Conservation (phyloP, 2,113 vertebrate species). For the Amia ocellicauda region DNA sequence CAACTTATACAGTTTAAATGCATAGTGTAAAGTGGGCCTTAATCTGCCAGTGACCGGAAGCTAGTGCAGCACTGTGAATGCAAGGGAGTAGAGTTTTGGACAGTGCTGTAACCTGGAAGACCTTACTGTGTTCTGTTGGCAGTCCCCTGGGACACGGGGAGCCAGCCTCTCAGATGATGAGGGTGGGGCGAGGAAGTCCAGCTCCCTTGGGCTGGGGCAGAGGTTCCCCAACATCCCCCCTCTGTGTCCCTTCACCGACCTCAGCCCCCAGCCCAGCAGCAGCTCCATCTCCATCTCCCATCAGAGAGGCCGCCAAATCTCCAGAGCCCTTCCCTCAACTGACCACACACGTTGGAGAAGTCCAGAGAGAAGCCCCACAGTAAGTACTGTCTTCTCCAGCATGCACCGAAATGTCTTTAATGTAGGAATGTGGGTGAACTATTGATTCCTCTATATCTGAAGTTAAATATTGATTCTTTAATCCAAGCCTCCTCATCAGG, state of each 20-base stretch:
- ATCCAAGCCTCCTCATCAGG: too few relatives aligned
- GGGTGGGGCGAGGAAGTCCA: conserved; percentile 39
- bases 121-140: conserved; percentile 11
- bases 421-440: too few relatives aligned
- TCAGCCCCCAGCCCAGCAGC: conserved; percentile 13
- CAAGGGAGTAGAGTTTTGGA: too few relatives aligned
- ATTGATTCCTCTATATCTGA: too few relatives aligned
- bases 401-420: too few relatives aligned
- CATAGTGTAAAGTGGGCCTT: too few relatives aligned
- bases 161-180: conserved; percentile 26
- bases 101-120: too few relatives aligned
- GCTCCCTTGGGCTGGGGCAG: conserved; percentile 36
- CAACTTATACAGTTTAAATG: too few relatives aligned
- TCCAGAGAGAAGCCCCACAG: conserved; percentile 47
- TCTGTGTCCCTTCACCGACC: background rate
- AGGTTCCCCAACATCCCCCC: conserved; percentile 18
- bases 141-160: conserved; percentile 42
- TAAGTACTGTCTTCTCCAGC: conserved; percentile 30
- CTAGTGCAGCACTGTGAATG: too few relatives aligned
- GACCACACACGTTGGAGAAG: conserved; percentile 31
- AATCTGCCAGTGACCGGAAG: too few relatives aligned
- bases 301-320: conserved; percentile 7
- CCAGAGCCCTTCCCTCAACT: background rate
- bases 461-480: too few relatives aligned
- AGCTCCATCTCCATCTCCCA: background rate